Evolutionary conservation across 2,888 invertebrate species (phyloP), one percentile per base, ranked within the genome.

Genomic region (Euclidia mi): DNA sequence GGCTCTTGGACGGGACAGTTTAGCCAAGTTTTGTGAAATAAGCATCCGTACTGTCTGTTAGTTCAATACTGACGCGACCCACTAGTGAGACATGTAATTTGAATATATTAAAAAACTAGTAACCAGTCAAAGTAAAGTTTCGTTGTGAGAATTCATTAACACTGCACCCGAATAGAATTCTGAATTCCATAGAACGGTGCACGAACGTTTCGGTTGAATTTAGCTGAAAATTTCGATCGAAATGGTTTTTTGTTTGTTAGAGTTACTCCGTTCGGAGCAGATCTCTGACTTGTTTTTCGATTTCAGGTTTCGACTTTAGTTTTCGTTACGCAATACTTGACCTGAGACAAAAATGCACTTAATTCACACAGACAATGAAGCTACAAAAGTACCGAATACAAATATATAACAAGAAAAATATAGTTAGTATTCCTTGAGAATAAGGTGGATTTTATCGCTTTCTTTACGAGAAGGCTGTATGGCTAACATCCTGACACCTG

Each of bases 151-250:
- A 81, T 86, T 86, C 78, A 84, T 86, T 82, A 81, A 81, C 84
- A 84, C 71, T 81, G 82, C 82, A 84, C 78, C 70, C 79, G 81
- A 79, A 85, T 85, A 83, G 83, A 80, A 83, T 81, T 87, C 84
- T 77, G 85, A 85, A 89, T 88, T 87, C 81, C 81, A 88, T 85
- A 83, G 83, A 90, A 85, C 85, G 87, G 85, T 82, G 76, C 80
- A 82, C 81, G 79, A 64, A 70, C 71, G 79, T 79, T 83, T 74
- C 79, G 82, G 81, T 75, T 77, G 76, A 87, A 88, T 87, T 74
- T 83, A 84, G 82, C 87, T 87, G 84, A 87, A 90, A 90, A 90
- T 86, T 90, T 89, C 76, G 71, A 82, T 81, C 72, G 75, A 79
- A 84, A 86, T 77, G 77, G 79, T 76, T 89, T 90, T 89, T 86